Evolutionary conservation across 2,888 invertebrate genomes (phyloP).

Genomic region (Camptogramma bilineatum): DNA sequence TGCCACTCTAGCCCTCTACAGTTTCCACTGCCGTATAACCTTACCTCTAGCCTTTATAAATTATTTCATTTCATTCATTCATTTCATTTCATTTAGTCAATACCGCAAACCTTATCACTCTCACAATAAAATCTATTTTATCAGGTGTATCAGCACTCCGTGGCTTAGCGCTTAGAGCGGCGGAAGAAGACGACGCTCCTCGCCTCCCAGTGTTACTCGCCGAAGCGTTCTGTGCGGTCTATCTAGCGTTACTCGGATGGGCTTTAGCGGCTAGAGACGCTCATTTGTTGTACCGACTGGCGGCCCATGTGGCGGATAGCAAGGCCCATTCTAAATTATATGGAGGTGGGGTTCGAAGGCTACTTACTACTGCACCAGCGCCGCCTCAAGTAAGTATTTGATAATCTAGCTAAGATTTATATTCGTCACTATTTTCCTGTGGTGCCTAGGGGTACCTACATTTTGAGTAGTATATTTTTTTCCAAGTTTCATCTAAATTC

Average conservation of each 20-base stretch:
- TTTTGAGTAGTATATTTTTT: too few relatives aligned
- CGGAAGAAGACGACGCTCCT: constrained; percentile 97
- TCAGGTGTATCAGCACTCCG: constrained; percentile 95
- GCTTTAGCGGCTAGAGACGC: constrained; percentile 97
- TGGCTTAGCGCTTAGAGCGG: constrained; percentile 95
- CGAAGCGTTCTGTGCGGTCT: constrained; percentile 97
- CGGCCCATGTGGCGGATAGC: constrained; percentile 92
- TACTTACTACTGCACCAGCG: constrained; percentile 91
- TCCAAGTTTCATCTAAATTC: too few relatives aligned
- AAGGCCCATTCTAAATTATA: constrained; percentile 93
- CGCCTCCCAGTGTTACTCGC: constrained; percentile 95
- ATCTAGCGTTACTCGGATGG: constrained; percentile 96
- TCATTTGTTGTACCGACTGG: constrained; percentile 94
- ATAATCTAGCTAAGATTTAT: background rate
- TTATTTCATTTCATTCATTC: too few relatives aligned
- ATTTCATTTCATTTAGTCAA: too few relatives aligned
- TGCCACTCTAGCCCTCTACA: too few relatives aligned
- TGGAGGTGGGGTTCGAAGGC: constrained; percentile 95
- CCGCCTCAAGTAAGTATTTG: constrained; percentile 63
- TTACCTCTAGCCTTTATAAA: too few relatives aligned
- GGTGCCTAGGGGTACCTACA: too few relatives aligned
- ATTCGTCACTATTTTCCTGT: background rate
- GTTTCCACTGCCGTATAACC: too few relatives aligned
- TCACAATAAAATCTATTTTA: background rate
- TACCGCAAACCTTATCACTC: background rate